Percentiles rank a stretch among this genome's conserved stretches.
phyloP scores from a whole-genome alignment of 2,888 invertebrate species.

The Campopleginae sp. region DNA sequence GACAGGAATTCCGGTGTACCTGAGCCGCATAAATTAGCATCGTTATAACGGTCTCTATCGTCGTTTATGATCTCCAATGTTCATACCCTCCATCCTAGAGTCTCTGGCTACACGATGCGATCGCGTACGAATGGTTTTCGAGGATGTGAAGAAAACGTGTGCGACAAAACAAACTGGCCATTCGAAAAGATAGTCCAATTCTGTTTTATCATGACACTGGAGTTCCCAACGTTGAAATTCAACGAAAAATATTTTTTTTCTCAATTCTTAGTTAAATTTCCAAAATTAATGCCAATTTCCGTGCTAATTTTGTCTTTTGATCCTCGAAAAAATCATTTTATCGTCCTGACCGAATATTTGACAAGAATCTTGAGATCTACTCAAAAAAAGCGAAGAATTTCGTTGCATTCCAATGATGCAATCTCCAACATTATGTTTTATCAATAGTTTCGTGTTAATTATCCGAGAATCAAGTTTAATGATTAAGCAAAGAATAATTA shows the following conservation, averaged over 20 bases:
- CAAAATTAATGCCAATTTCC: too few relatives aligned
- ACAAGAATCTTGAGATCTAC: too few relatives aligned
- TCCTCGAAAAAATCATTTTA: too few relatives aligned
- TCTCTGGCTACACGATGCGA: conserved; percentile 58
- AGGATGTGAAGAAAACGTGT: conserved; percentile 3
- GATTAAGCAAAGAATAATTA: neutral
- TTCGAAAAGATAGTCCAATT: neutral
- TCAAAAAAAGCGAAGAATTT: too few relatives aligned
- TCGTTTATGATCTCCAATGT: conserved; percentile 72
- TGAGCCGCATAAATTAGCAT: conserved; percentile 77
- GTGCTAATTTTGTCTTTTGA: too few relatives aligned
- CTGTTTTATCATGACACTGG: neutral
- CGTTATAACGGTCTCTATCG: conserved; percentile 72
- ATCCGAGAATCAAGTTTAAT: neutral
- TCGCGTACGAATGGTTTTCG: conserved; percentile 37
- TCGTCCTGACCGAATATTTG: too few relatives aligned
- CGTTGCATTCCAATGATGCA: too few relatives aligned
- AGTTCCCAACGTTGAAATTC: too few relatives aligned
- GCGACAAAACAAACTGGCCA: neutral
- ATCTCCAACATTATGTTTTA: neutral
- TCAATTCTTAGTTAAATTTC: too few relatives aligned
- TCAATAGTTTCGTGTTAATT: neutral
- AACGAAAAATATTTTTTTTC: too few relatives aligned
- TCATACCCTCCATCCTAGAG: conserved; percentile 27
- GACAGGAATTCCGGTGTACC: conserved; percentile 74